These are phyloP conservation scores for Cenopis cana DNA, from an alignment of 2,888 invertebrate species.

Conservation along the genomic window DNA sequence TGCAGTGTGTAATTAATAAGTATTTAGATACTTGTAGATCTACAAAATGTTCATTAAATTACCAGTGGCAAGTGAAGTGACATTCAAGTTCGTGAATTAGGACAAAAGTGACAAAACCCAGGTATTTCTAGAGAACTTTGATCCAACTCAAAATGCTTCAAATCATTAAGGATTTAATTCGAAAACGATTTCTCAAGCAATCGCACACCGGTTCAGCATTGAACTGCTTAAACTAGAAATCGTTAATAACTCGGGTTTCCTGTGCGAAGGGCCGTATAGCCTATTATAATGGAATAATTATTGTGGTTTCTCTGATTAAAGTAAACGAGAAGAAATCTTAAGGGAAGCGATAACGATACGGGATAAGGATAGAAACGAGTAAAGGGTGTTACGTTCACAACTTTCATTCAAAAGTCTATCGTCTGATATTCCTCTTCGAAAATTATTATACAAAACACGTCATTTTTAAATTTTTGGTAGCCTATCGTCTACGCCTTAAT, in stretches of 20 bases:
- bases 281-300: conserved; percentile 3
- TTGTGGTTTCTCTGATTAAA: not conserved
- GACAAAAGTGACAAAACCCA: conserved; percentile 10
- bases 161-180: conserved; percentile 9
- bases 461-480: too few relatives aligned
- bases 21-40: not conserved
- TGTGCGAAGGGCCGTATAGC: conserved; percentile 27
- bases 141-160: conserved; percentile 1
- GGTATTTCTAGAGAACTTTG: not conserved
- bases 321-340: not conserved
- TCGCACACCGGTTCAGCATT: conserved; percentile 16
- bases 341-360: too few relatives aligned
- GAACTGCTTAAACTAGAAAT: conserved; percentile 35
- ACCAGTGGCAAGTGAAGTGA: not conserved
- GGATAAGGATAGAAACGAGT: too few relatives aligned
- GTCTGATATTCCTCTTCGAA: too few relatives aligned
- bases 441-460: too few relatives aligned
- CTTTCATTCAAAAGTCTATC: too few relatives aligned
- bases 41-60: not conserved
- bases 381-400: too few relatives aligned
- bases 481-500: too few relatives aligned
- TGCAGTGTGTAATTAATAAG: too few relatives aligned
- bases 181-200: conserved; percentile 26
- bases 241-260: conserved; percentile 33
- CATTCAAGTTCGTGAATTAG: not conserved